Evolutionary conservation across 2,113 vertebrate species (phyloP).

Genomic region (Nestor notabilis): DNA sequence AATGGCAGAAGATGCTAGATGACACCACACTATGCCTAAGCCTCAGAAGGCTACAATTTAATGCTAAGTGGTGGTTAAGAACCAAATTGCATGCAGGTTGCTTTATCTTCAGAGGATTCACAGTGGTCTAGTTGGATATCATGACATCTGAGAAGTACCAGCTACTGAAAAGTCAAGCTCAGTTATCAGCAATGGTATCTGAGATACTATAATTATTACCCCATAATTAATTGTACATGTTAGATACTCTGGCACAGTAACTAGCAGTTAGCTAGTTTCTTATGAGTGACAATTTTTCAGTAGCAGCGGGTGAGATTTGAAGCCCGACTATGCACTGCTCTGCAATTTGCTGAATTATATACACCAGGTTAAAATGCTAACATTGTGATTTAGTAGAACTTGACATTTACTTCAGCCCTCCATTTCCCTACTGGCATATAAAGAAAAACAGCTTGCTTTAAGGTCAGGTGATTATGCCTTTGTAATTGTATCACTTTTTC

Average conservation of each 20-base stretch:
- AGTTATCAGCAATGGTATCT: neutral
- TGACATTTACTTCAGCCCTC: neutral
- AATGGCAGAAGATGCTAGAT: neutral
- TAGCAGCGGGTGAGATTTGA: neutral
- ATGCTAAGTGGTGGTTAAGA: neutral
- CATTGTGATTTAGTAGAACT: neutral
- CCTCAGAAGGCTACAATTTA: neutral
- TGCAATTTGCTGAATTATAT: constrained; percentile 8
- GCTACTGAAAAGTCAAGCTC: neutral
- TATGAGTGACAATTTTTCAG: neutral
- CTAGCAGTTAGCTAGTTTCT: neutral
- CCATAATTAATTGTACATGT: neutral
- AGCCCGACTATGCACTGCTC: neutral
- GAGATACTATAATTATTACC: neutral
- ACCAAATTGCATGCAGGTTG: neutral
- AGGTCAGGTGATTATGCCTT: neutral
- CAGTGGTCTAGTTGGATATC: neutral
- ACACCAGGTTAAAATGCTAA: neutral
- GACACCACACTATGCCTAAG: neutral
- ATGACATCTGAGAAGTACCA: neutral
- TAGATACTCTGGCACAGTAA: neutral
- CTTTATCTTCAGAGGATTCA: neutral
- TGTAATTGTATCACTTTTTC: neutral
- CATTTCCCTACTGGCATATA: neutral
- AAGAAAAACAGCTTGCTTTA: neutral